Conservation (phyloP, 2,797 vertebrate species). For the Pangasius djambal region DNA sequence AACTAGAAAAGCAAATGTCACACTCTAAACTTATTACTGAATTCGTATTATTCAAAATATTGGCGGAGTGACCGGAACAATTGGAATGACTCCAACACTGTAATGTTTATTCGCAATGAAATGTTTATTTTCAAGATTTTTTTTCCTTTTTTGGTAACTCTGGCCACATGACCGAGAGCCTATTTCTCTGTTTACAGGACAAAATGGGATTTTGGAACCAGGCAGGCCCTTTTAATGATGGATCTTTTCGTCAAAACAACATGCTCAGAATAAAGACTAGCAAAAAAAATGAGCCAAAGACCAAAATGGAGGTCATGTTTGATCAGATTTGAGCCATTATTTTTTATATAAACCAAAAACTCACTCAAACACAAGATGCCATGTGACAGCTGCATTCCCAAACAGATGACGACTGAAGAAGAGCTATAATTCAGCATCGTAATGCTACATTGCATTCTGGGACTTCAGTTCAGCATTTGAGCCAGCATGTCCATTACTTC, state of each 20-base stretch:
- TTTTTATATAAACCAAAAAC: not conserved
- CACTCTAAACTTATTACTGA: not conserved
- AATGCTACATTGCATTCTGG: not conserved
- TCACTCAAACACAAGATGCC: not conserved
- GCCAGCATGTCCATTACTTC: not conserved
- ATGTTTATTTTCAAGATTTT: not conserved
- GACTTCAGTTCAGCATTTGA: not conserved
- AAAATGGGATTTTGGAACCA: constrained; percentile 5
- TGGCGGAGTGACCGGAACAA: not conserved
- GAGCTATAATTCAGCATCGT: not conserved
- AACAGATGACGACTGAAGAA: not conserved
- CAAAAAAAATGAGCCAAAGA: not conserved
- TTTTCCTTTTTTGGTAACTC: not conserved
- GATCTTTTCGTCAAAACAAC: not conserved
- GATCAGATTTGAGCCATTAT: not conserved
- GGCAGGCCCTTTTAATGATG: not conserved
- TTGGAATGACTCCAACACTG: not conserved
- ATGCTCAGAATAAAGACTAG: not conserved
- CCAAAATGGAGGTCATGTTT: not conserved
- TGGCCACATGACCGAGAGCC: not conserved
- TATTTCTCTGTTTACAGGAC: not conserved
- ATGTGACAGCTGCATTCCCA: not conserved
- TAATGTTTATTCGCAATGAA: not conserved
- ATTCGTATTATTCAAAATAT: not conserved
- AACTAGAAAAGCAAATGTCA: not conserved